Evolutionary conservation across 1,140 invertebrate genomes (phyloP).

Genomic region (Ruditapes philippinarum): DNA sequence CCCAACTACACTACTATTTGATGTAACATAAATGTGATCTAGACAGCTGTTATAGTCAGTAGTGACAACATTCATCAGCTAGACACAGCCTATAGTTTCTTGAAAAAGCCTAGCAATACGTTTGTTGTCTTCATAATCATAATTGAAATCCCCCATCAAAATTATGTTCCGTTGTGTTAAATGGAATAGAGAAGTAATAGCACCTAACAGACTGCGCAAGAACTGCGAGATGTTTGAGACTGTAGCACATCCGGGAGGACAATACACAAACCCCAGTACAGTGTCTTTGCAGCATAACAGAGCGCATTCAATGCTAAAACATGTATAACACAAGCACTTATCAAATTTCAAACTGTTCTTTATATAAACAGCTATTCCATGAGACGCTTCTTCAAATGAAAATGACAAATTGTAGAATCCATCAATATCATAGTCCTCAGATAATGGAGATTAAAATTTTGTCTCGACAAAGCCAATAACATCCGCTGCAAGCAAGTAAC

Average conservation of each 20-base stretch:
- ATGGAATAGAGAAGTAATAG: neutral
- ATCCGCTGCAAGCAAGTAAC: slow-evolving; percentile 39
- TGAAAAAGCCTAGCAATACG: neutral
- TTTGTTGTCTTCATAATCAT: neutral
- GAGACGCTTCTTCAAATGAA: neutral
- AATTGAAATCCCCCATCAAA: slow-evolving; percentile 63
- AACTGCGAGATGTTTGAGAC: neutral
- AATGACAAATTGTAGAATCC: neutral
- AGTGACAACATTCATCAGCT: neutral
- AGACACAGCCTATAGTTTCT: neutral
- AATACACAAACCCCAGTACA: slow-evolving; percentile 19
- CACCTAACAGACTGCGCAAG: neutral
- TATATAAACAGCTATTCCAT: slow-evolving; percentile 7
- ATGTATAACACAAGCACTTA: neutral
- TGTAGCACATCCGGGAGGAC: neutral
- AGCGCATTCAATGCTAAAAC: neutral
- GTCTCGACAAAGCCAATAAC: slow-evolving; percentile 61
- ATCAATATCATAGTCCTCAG: neutral
- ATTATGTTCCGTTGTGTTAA: neutral
- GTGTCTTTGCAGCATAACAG: neutral
- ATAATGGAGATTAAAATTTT: neutral
- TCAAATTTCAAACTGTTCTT: neutral
- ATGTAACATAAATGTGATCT: slow-evolving; percentile 51
- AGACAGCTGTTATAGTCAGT: slow-evolving; percentile 11
- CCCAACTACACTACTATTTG: neutral